These are phyloP conservation scores for Drosophila sulfurigaster DNA, from an alignment of 1,140 invertebrate species.

Conservation along the genomic window DNA sequence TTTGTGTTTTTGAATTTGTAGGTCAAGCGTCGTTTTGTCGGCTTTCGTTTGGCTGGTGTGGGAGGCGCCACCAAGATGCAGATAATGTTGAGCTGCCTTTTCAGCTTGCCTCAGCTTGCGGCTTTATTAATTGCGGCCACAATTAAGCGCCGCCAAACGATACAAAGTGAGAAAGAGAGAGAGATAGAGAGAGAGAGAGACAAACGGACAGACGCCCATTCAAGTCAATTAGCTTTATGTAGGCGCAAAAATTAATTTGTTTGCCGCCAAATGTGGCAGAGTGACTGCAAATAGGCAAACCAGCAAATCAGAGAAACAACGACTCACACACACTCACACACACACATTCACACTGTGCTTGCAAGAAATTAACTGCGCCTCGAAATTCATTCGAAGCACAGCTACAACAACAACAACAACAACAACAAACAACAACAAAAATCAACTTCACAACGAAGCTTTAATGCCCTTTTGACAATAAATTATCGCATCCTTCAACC, in stretches of 20 bases:
- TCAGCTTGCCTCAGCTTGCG: slow-evolving; percentile 1
- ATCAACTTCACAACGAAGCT: background rate
- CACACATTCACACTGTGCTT: background rate
- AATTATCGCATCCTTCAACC: background rate
- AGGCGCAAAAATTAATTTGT: slow-evolving; percentile 80
- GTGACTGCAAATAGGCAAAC: slow-evolving; percentile 34
- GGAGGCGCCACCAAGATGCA: slow-evolving; percentile 58
- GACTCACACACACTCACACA: slow-evolving; percentile 24
- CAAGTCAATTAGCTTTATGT: slow-evolving; percentile 76
- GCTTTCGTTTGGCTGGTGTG: slow-evolving; percentile 45
- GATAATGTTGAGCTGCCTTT: slow-evolving; percentile 32
- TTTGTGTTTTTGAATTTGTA: slow-evolving; percentile 34
- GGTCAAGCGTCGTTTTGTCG: slow-evolving; percentile 64
- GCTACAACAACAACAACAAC: background rate
- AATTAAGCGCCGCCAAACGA: slow-evolving; percentile 33
- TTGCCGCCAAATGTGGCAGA: slow-evolving; percentile 75
- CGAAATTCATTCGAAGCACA: slow-evolving; percentile 24
- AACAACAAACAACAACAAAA: background rate
- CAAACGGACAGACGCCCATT: slow-evolving; percentile 52
- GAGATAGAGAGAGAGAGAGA: slow-evolving; percentile 4
- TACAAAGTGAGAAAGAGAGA: background rate
- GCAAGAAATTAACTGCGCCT: slow-evolving; percentile 35
- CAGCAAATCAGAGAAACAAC: slow-evolving; percentile 11
- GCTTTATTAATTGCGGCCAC: slow-evolving; percentile 51
- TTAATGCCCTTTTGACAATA: slow-evolving; percentile 26